phyloP scores from a whole-genome alignment of 2,888 invertebrate species.

The Julus scandinavius region DNA sequence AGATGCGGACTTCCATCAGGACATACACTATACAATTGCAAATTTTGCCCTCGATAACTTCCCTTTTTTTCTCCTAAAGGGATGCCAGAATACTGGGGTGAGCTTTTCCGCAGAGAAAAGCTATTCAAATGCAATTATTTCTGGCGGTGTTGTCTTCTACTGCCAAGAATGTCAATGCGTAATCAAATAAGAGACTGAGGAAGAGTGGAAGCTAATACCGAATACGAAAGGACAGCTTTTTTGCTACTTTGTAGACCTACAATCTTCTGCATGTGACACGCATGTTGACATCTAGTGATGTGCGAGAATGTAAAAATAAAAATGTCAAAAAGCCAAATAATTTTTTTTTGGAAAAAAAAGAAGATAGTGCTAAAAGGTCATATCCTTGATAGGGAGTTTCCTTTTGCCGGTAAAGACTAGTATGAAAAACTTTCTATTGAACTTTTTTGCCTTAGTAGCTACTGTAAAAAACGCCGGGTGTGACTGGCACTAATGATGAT shows the following conservation, averaged over 20 bases:
- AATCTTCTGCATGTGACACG: not conserved
- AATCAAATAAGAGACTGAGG: conserved; percentile 14
- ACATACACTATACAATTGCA: not conserved
- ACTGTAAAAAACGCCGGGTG: not conserved
- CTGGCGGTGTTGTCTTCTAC: conserved; percentile 24
- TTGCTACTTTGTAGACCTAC: not conserved
- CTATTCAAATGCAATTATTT: conserved; percentile 34
- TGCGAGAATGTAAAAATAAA: not conserved
- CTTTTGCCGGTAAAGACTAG: not conserved
- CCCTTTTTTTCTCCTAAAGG: not conserved
- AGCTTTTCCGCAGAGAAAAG: not conserved
- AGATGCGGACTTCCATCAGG: not conserved
- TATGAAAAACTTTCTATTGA: not conserved
- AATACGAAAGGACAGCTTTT: not conserved
- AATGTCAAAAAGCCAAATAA: not conserved
- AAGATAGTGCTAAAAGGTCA: not conserved
- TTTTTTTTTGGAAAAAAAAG: not conserved
- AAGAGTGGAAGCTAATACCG: not conserved
- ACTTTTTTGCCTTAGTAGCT: not conserved
- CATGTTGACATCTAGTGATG: not conserved
- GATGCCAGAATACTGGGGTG: not conserved
- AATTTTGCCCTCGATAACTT: not conserved
- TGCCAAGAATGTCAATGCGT: conserved; percentile 24
- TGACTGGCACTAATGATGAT: conserved; percentile 34
- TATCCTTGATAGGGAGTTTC: not conserved